Percentiles rank a stretch among this genome's conserved stretches.
Conservation (phyloP, 1,140 invertebrate species). For the Drosophila persimilis region DNA sequence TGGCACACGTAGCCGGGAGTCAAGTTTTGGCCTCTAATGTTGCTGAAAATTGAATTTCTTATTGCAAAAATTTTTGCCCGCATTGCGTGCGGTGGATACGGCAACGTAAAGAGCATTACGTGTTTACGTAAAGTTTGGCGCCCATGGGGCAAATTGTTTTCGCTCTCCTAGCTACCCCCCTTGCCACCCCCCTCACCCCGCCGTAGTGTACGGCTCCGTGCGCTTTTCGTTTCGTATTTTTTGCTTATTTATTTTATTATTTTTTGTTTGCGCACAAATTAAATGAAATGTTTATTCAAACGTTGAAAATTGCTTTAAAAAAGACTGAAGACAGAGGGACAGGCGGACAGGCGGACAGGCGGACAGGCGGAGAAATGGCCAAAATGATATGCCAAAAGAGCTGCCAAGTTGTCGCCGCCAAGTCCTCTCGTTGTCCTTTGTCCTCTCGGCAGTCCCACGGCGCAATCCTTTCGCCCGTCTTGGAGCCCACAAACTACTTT, state of each 20-base stretch:
- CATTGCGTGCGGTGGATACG: slow-evolving; percentile 26
- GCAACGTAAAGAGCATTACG: slow-evolving; percentile 59
- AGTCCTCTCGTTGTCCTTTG: slow-evolving; percentile 49
- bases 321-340: not conserved
- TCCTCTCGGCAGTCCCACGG: not conserved
- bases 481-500: slow-evolving; percentile 37
- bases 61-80: slow-evolving; percentile 56
- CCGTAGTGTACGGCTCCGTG: not conserved
- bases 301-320: slow-evolving; percentile 74
- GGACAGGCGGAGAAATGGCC: slow-evolving; percentile 25
- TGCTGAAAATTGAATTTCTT: slow-evolving; percentile 81
- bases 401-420: slow-evolving; percentile 71
- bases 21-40: slow-evolving; percentile 74
- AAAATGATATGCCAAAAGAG: slow-evolving; percentile 67
- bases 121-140: slow-evolving; percentile 72
- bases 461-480: slow-evolving; percentile 8
- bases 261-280: slow-evolving; percentile 73
- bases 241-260: slow-evolving; percentile 72
- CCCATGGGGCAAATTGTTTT: slow-evolving; percentile 65
- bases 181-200: too few species aligned
- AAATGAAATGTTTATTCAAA: slow-evolving; percentile 81
- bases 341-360: slow-evolving; percentile 5
- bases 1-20: slow-evolving; percentile 60
- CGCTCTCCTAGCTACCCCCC: slow-evolving; percentile 8
- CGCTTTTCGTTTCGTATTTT: slow-evolving; percentile 20